These are phyloP conservation scores for Atta cephalotes DNA, from an alignment of 1,140 invertebrate genomes.

Conservation along the genomic window DNA sequence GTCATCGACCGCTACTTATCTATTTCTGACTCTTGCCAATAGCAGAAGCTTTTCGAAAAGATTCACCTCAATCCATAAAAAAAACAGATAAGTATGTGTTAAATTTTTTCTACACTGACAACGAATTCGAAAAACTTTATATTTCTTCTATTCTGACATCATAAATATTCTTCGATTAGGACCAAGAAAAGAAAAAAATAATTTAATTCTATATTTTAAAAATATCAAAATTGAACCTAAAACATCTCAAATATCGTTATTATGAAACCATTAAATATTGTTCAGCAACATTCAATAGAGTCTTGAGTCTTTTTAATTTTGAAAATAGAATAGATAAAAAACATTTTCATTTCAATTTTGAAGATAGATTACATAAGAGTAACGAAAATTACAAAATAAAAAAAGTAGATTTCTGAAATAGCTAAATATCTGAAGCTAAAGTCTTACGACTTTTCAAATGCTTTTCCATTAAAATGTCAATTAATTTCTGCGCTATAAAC, in stretches of 20 bases:
- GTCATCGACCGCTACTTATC: slow-evolving; percentile 54
- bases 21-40: slow-evolving; percentile 48
- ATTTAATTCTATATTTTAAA: not conserved
- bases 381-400: not conserved
- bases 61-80: not conserved
- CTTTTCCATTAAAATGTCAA: not conserved
- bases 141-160: not conserved
- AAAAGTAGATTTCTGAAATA: not conserved
- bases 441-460: not conserved
- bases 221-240: not conserved
- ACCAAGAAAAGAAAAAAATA: not conserved
- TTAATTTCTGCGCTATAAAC: not conserved
- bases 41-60: slow-evolving; percentile 25
- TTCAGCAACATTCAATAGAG: not conserved
- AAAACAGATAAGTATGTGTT: not conserved
- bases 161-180: not conserved
- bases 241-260: not conserved
- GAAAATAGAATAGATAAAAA: not conserved
- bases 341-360: not conserved
- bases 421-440: not conserved
- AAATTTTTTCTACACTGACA: not conserved
- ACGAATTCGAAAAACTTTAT: not conserved
- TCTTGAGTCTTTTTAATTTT: not conserved
- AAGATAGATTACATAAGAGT: not conserved
- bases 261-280: not conserved